Conservation (phyloP, 2,888 invertebrate species). For the Gonocerus acuteangulatus region DNA sequence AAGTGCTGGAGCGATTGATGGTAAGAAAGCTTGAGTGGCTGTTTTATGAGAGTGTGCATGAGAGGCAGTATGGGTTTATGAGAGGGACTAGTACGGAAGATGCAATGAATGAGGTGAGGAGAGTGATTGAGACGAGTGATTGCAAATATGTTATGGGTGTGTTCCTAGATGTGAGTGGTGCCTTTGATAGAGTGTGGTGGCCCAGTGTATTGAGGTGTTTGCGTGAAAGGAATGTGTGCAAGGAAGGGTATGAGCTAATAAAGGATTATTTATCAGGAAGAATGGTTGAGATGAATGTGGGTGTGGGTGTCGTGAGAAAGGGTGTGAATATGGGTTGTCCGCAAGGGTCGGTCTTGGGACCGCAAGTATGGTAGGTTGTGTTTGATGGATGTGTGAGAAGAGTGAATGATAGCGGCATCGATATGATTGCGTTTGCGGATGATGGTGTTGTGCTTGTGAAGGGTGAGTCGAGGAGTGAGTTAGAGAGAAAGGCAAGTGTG, state of each 20-base stretch:
- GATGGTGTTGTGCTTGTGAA: background rate
- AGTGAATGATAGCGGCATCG: background rate
- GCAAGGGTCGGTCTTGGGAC: conserved; percentile 11
- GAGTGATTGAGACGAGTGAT: background rate
- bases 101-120: conserved; percentile 20
- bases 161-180: conserved; percentile 16
- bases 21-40: background rate
- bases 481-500: background rate
- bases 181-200: too few relatives aligned
- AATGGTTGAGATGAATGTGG: too few relatives aligned
- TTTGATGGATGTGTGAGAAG: background rate
- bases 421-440: background rate
- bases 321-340: too few relatives aligned
- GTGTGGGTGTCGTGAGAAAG: too few relatives aligned
- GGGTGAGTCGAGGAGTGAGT: background rate
- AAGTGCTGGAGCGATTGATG: conserved; percentile 28
- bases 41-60: background rate
- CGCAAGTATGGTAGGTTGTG: conserved; percentile 13
- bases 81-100: conserved; percentile 26
- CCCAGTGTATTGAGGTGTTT: too few relatives aligned
- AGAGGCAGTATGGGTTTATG: conserved; percentile 29
- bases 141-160: conserved; percentile 1
- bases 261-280: too few relatives aligned
- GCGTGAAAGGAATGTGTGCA: too few relatives aligned
- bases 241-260: too few relatives aligned